Percentiles rank a stretch among this genome's conserved stretches.
Conservation (phyloP, 2,888 invertebrate species). For the Dioctria rufipes region DNA sequence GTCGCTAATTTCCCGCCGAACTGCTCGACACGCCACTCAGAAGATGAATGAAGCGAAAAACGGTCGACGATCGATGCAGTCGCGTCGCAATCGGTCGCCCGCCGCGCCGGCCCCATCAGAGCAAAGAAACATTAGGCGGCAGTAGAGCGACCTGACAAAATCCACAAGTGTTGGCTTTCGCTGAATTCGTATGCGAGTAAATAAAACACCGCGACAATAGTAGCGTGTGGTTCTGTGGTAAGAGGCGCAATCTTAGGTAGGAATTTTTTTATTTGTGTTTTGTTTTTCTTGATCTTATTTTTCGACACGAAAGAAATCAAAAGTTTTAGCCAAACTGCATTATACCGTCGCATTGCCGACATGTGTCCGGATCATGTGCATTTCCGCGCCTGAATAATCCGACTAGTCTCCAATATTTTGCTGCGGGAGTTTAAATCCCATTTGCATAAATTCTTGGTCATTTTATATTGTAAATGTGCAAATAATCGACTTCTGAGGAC, state of each 20-base stretch:
- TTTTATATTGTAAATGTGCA: no score
- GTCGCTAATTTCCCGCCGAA: slow-evolving; percentile 33
- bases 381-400: slow-evolving; percentile 5
- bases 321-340: slow-evolving; percentile 36
- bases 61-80: slow-evolving; percentile 16
- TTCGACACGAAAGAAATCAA: slow-evolving; percentile 28
- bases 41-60: slow-evolving; percentile 42
- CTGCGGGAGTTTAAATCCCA: no score
- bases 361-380: slow-evolving; percentile 16
- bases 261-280: not conserved
- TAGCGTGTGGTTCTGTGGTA: not conserved
- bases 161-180: slow-evolving; percentile 1
- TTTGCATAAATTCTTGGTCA: no score
- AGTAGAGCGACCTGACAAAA: not conserved
- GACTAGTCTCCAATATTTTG: not conserved
- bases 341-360: not conserved
- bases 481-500: no score
- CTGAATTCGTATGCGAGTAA: not conserved
- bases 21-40: slow-evolving; percentile 36
- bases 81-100: no score
- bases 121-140: not conserved
- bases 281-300: slow-evolving; percentile 22
- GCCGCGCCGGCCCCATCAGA: no score
- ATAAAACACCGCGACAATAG: not conserved
- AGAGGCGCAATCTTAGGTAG: not conserved